phyloP scores from a whole-genome alignment of 1,140 invertebrate genomes.

The Brachionus calyciflorus region DNA sequence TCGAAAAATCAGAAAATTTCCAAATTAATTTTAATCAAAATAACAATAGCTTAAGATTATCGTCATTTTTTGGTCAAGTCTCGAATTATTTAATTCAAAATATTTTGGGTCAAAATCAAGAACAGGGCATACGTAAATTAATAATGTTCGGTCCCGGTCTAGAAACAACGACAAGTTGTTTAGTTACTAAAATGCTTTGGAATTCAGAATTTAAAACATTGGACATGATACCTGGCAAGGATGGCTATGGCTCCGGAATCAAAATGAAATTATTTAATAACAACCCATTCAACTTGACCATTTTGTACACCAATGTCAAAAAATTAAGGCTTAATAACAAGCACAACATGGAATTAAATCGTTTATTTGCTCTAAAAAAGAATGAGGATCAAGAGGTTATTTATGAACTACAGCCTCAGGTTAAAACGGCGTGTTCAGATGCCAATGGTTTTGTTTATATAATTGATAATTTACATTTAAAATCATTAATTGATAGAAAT shows the following conservation, averaged over 20 bases:
- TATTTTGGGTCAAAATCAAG: not conserved
- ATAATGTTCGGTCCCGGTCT: slow-evolving; percentile 43
- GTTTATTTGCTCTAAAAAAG: not conserved
- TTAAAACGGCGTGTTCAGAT: slow-evolving; percentile 16
- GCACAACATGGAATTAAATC: not conserved
- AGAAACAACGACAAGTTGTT: slow-evolving; percentile 11
- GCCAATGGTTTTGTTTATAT: slow-evolving; percentile 26
- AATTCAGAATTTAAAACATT: slow-evolving; percentile 34
- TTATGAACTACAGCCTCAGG: slow-evolving; percentile 30
- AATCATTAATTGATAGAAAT: not conserved
- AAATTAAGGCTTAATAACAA: not conserved
- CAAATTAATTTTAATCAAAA: not conserved
- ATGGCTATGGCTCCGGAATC: slow-evolving; percentile 39
- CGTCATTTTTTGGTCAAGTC: not conserved
- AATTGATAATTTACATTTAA: slow-evolving; percentile 41
- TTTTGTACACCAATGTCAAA: slow-evolving; percentile 38
- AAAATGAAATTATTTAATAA: slow-evolving; percentile 41
- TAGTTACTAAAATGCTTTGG: slow-evolving; percentile 32
- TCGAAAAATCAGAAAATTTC: slow-evolving; percentile 6
- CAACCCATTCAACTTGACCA: slow-evolving; percentile 41
- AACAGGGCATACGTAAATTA: not conserved
- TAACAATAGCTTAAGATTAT: not conserved
- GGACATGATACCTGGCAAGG: slow-evolving; percentile 35
- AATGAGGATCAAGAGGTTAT: not conserved
- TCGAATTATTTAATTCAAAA: slow-evolving; percentile 5